A percentile compares a stretch with the other conserved stretches of the same genome.
These are phyloP conservation scores for Chloroceryle amazona DNA, from an alignment of 2,797 vertebrate species.

Conservation along the genomic window DNA sequence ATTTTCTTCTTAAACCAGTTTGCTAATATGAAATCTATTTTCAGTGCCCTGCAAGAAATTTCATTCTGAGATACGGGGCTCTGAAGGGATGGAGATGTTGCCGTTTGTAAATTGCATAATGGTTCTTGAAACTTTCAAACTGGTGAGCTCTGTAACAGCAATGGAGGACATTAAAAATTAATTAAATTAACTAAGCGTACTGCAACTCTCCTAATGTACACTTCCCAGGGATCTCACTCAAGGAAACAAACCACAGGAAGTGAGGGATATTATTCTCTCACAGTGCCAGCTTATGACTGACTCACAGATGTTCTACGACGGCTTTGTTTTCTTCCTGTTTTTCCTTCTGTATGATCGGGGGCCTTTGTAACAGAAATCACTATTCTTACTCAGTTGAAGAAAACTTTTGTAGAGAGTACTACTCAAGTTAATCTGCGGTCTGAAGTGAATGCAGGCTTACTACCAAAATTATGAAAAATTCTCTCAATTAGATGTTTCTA, in stretches of 20 bases:
- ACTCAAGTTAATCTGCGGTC: not conserved
- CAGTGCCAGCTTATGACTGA: not conserved
- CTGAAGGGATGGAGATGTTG: not conserved
- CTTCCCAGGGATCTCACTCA: not conserved
- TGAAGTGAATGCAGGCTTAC: not conserved
- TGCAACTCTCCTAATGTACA: not conserved
- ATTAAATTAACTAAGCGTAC: not conserved
- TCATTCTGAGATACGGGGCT: not conserved
- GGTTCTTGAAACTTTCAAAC: not conserved
- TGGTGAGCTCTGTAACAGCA: not conserved
- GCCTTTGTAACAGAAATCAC: not conserved
- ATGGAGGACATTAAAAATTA: not conserved
- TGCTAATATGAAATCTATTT: not conserved
- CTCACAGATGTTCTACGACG: not conserved
- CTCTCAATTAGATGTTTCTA: not conserved
- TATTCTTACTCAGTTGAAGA: not conserved
- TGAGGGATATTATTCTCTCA: not conserved
- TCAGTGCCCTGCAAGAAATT: not conserved
- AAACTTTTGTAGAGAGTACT: not conserved
- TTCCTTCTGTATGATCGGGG: accelerated
- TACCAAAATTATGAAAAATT: not conserved
- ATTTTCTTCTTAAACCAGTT: not conserved
- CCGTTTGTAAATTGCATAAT: not conserved
- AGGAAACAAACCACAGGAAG: not conserved
- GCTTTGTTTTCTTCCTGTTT: not conserved